These are phyloP conservation scores for Nasonovia ribisnigri DNA, from an alignment of 2,888 invertebrate genomes.

Conservation along the genomic window DNA sequence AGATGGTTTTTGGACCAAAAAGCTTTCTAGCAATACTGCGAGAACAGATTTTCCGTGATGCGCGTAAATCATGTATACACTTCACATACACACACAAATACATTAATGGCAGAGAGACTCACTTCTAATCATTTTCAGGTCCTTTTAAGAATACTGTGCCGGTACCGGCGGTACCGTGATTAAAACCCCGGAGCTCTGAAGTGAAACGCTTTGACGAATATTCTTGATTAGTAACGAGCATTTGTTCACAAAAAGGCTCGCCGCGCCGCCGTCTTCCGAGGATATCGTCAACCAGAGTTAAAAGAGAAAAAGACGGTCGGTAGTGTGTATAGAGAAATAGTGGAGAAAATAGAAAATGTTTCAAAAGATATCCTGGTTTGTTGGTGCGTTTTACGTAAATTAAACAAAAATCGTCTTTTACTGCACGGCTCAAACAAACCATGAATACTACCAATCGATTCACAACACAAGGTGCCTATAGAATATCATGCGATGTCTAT, in stretches of 20 bases:
- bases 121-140: slow-evolving; percentile 46
- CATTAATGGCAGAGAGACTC: slow-evolving; percentile 4
- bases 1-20: background rate
- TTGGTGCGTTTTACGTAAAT: background rate
- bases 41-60: slow-evolving; percentile 32
- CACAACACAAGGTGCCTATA: background rate
- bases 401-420: slow-evolving; percentile 13
- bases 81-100: background rate
- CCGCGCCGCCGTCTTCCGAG: background rate
- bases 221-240: slow-evolving; percentile 56
- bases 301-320: slow-evolving; percentile 36
- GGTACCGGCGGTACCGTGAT: slow-evolving; percentile 28
- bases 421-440: background rate
- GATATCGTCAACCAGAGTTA: slow-evolving; percentile 5
- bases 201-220: slow-evolving; percentile 42
- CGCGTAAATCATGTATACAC: background rate
- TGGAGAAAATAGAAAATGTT: background rate
- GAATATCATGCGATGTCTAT: background rate
- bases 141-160: slow-evolving; percentile 17
- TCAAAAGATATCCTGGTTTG: slow-evolving; percentile 14
- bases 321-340: background rate
- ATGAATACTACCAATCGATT: background rate
- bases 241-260: background rate
- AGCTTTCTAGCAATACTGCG: background rate
- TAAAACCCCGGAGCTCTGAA: slow-evolving; percentile 44